Percentiles rank a stretch among this genome's conserved stretches.
Conservation (phyloP, 1,140 invertebrate genomes). For the Lepidurus apus region DNA sequence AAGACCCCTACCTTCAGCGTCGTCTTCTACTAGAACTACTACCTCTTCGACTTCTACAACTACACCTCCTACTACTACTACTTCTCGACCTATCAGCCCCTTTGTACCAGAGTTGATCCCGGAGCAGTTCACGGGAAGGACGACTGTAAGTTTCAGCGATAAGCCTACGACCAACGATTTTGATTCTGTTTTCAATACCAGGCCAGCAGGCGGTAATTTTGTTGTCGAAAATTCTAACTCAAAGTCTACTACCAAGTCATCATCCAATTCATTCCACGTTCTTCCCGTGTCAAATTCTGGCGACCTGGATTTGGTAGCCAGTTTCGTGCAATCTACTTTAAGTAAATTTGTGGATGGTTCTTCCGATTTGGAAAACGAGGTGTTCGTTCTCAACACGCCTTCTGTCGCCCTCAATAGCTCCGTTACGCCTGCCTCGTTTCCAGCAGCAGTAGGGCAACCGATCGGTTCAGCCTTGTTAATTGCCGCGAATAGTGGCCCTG, state of each 20-base stretch:
- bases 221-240: neutral
- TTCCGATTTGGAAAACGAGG: slow-evolving; percentile 18
- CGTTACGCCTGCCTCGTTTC: neutral
- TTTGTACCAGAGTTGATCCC: neutral
- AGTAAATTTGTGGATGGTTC: slow-evolving; percentile 23
- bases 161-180: neutral
- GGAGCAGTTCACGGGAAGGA: neutral
- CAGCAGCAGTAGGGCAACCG: neutral
- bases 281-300: slow-evolving; percentile 25
- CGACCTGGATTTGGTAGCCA: slow-evolving; percentile 24
- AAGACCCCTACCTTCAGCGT: neutral
- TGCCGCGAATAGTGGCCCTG: neutral
- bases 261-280: slow-evolving; percentile 25
- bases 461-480: neutral
- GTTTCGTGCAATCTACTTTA: slow-evolving; percentile 20
- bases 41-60: no score
- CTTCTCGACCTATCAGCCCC: neutral
- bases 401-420: neutral
- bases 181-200: neutral
- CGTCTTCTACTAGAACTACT: no score
- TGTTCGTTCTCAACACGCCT: slow-evolving; percentile 24
- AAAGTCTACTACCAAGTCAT: neutral
- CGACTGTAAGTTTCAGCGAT: neutral
- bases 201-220: neutral
- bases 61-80: no score